Evolutionary conservation across 2,888 invertebrate genomes (phyloP).

Genomic region (Eupithecia subfuscata): DNA sequence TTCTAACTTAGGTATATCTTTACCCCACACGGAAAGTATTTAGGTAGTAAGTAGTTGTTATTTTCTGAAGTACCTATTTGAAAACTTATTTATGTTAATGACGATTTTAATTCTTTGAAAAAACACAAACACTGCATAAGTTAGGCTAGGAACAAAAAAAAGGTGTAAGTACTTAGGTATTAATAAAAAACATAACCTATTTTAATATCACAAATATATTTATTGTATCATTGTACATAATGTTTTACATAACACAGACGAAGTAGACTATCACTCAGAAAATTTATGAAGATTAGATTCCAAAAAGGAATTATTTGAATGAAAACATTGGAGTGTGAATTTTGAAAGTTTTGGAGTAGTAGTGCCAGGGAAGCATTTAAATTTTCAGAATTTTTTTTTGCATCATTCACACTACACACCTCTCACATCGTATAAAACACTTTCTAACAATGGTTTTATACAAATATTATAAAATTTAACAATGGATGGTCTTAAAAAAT

Average conservation of each 20-base stretch:
- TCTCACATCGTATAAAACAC: conserved; percentile 31
- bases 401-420: conserved; percentile 28
- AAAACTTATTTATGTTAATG: background rate
- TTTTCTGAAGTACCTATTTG: background rate
- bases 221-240: conserved; percentile 79
- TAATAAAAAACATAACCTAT: conserved; percentile 4
- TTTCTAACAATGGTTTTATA: conserved; percentile 27
- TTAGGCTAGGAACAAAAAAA: no score
- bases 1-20: no score
- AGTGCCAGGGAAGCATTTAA: conserved; percentile 51
- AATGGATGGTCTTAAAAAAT: conserved; percentile 10
- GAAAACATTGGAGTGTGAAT: conserved; percentile 60
- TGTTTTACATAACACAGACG: conserved; percentile 75
- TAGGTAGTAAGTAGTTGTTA: background rate
- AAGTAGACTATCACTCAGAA: conserved; percentile 73
- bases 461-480: conserved; percentile 25
- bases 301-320: conserved; percentile 67
- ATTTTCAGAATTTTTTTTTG: conserved; percentile 30
- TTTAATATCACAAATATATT: conserved; percentile 80
- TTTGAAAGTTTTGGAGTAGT: conserved; percentile 49
- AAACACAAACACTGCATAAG: background rate
- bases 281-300: conserved; percentile 60
- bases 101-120: background rate
- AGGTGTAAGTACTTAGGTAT: background rate
- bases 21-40: background rate